Conservation (phyloP, 1,140 invertebrate species). For the Pygmarrhopalites habei region DNA sequence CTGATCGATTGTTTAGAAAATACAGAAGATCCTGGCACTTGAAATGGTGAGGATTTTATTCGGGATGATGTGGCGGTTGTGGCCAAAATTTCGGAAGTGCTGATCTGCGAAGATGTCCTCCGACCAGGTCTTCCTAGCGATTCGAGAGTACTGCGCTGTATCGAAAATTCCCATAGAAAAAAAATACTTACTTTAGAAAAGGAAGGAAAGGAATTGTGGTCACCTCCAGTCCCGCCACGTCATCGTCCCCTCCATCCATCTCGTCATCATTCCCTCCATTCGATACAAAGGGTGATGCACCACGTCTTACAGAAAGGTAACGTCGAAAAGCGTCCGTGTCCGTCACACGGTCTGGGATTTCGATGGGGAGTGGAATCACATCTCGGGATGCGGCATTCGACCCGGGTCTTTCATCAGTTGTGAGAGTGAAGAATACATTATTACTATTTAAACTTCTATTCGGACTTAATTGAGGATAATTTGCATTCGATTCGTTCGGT, state of each 20-base stretch:
- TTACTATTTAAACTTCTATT: background rate
- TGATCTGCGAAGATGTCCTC: background rate
- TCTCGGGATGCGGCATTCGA: constrained; percentile 16
- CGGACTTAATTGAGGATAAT: too few species aligned
- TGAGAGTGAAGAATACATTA: background rate
- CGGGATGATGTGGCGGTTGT: background rate
- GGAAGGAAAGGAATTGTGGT: background rate
- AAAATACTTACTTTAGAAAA: background rate
- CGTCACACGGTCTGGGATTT: constrained; percentile 31
- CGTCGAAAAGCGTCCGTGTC: constrained; percentile 35
- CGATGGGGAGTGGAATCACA: constrained; percentile 29
- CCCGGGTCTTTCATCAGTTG: background rate
- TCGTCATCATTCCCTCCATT: background rate
- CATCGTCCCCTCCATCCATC: background rate
- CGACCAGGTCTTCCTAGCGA: background rate
- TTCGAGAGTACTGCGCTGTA: constrained; percentile 14
- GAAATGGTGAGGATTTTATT: background rate
- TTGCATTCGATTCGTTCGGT: too few species aligned
- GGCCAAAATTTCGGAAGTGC: background rate
- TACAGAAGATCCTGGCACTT: too few species aligned
- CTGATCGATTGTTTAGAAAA: too few species aligned
- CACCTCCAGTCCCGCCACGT: background rate
- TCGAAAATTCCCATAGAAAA: background rate
- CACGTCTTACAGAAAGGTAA: constrained; percentile 37
- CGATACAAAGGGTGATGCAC: constrained; percentile 7